Conservation (phyloP, 2,113 vertebrate genomes). For the Bubo blakistoni region DNA sequence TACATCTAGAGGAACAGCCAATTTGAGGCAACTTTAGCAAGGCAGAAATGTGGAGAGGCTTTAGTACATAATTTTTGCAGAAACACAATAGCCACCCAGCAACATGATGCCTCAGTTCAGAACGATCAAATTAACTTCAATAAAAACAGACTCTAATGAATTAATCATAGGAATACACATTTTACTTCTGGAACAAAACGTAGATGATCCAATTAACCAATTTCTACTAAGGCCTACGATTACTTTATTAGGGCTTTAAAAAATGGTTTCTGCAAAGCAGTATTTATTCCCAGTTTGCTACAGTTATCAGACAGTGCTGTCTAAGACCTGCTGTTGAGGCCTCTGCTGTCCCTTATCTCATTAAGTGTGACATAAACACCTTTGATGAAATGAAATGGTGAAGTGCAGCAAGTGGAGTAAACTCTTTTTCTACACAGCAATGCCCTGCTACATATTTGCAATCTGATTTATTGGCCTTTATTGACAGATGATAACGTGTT, state of each 20-base stretch:
- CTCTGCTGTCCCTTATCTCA: slow-evolving; percentile 58
- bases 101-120: background rate
- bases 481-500: slow-evolving; percentile 59
- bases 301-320: slow-evolving; percentile 45
- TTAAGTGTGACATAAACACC: slow-evolving; percentile 67
- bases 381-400: slow-evolving; percentile 70
- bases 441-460: slow-evolving; percentile 36
- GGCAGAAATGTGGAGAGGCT: background rate
- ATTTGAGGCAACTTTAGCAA: background rate
- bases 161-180: background rate
- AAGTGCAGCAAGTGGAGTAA: slow-evolving; percentile 44
- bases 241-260: slow-evolving; percentile 41
- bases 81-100: background rate
- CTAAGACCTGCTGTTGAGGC: slow-evolving; percentile 16
- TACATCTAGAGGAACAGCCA: background rate
- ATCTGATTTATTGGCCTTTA: slow-evolving; percentile 65
- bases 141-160: slow-evolving; percentile 25
- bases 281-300: slow-evolving; percentile 51
- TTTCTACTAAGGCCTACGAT: background rate
- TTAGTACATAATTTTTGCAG: background rate
- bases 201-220: slow-evolving; percentile 29
- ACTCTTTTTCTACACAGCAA: slow-evolving; percentile 17
- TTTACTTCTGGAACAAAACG: slow-evolving; percentile 8
- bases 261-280: slow-evolving; percentile 26
- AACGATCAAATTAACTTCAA: slow-evolving; percentile 34